phyloP scores from a whole-genome alignment of 1,140 invertebrate genomes.

The Hyles vespertilio region DNA sequence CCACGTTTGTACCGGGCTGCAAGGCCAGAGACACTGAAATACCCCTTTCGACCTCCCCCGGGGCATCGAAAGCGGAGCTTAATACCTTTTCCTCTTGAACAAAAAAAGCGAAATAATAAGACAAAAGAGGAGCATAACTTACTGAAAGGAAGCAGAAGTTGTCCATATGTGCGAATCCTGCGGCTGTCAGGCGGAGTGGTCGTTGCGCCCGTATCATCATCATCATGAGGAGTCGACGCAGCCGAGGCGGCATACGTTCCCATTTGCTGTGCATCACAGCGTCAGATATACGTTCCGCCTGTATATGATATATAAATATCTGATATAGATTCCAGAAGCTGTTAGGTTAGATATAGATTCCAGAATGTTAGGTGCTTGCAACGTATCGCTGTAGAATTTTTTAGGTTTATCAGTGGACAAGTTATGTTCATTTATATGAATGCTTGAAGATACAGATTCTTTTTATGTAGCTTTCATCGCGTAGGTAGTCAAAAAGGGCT shows the following conservation, averaged over 20 bases:
- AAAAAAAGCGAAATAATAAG: not conserved
- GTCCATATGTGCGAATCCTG: slow-evolving; percentile 59
- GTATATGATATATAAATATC: not conserved
- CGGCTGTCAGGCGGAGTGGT: slow-evolving; percentile 50
- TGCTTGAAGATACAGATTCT: no score
- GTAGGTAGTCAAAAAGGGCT: no score
- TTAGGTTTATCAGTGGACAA: no score
- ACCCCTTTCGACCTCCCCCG: no score
- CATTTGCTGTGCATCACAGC: slow-evolving; percentile 58
- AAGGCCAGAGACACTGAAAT: no score
- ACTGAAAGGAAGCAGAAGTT: slow-evolving; percentile 61
- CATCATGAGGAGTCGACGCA: slow-evolving; percentile 35
- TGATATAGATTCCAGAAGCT: not conserved
- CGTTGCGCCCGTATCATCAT: slow-evolving; percentile 55
- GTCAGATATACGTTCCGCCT: slow-evolving; percentile 46
- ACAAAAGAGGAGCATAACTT: slow-evolving; percentile 10
- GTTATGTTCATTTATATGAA: no score
- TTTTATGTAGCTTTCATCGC: no score
- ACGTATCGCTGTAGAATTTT: no score
- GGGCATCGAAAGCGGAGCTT: no score
- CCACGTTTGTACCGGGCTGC: no score
- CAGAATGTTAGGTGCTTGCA: no score
- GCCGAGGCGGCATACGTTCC: slow-evolving; percentile 50
- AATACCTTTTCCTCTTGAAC: not conserved
- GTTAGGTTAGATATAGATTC: not conserved